Percentiles rank a stretch among this genome's conserved stretches.
Evolutionary conservation across 2,888 invertebrate genomes (phyloP).

Genomic region (Coleophora deauratella): DNA sequence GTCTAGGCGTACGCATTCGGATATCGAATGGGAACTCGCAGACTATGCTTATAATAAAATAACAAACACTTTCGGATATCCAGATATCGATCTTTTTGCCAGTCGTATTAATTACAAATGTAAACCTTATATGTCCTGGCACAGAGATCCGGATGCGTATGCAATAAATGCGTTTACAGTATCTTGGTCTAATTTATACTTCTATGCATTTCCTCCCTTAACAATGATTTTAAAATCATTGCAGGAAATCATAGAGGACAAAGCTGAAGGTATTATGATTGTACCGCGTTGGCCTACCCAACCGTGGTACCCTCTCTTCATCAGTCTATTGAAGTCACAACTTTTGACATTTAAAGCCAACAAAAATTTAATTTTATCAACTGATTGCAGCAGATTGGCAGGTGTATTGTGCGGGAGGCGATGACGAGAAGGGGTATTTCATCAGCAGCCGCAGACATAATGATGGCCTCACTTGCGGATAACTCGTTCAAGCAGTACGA

Average conservation of each 20-base stretch:
- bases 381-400: background rate
- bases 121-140: background rate
- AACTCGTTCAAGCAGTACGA: slow-evolving; percentile 6
- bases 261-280: background rate
- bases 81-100: background rate
- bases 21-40: slow-evolving; percentile 1
- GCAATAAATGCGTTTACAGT: background rate
- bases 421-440: background rate
- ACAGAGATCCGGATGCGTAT: background rate
- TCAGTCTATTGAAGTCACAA: background rate
- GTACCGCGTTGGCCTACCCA: slow-evolving; percentile 1
- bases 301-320: background rate
- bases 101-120: slow-evolving; percentile 4
- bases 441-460: background rate
- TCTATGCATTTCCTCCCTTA: background rate
- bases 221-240: background rate
- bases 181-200: background rate
- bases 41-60: background rate
- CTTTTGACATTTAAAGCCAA: background rate
- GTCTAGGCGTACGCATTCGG: slow-evolving; percentile 2
- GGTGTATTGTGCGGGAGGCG: background rate
- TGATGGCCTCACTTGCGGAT: background rate
- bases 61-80: background rate
- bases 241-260: background rate
- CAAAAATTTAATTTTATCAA: background rate